Percentiles rank a stretch among this genome's conserved stretches.
Evolutionary conservation across 1,140 invertebrate species (phyloP).

Genomic region (Microplitis demolitor): DNA sequence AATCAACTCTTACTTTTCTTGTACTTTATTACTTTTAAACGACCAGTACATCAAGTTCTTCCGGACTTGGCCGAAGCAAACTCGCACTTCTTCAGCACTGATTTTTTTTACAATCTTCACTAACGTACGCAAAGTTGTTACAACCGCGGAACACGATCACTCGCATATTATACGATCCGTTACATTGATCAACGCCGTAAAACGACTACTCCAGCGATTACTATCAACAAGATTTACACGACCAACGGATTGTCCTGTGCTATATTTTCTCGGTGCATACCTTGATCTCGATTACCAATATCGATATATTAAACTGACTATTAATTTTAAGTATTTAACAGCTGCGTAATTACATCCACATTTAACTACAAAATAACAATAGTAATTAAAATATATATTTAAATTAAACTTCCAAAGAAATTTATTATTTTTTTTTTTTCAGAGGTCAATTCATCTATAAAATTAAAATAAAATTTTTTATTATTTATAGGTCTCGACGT

Average conservation of each 20-base stretch:
- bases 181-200: constrained; percentile 27
- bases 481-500: neutral
- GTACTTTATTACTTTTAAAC: neutral
- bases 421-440: neutral
- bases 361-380: no score
- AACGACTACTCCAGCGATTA: constrained; percentile 18
- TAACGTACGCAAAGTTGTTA: constrained; percentile 8
- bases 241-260: constrained; percentile 14
- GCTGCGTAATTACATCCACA: no score
- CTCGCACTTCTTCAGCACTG: neutral
- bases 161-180: constrained; percentile 29
- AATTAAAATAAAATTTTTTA: no score
- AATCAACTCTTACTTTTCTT: neutral
- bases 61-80: neutral
- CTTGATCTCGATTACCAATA: neutral
- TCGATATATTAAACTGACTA: no score
- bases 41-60: neutral
- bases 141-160: constrained; percentile 16
- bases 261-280: neutral
- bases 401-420: no score
- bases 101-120: neutral
- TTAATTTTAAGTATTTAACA: no score
- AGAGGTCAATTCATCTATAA: neutral
- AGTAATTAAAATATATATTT: no score
- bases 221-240: constrained; percentile 26